phyloP scores from a whole-genome alignment of 2,888 invertebrate genomes.

The Notodonta ziczac region DNA sequence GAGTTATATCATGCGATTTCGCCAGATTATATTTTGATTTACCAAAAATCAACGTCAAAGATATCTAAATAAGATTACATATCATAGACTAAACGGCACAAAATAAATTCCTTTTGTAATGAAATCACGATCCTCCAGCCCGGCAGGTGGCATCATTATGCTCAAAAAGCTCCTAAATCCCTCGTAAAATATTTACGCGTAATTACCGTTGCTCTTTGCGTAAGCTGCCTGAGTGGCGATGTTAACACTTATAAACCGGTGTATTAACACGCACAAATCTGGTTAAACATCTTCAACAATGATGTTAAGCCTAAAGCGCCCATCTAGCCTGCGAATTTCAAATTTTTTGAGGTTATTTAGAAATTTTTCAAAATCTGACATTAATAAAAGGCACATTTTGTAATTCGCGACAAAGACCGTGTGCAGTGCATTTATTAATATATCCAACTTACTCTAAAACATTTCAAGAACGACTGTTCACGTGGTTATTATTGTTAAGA shows the following conservation, averaged over 20 bases:
- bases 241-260: slow-evolving; percentile 30
- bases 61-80: not conserved
- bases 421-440: too few species aligned
- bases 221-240: slow-evolving; percentile 11
- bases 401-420: too few species aligned
- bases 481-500: too few species aligned
- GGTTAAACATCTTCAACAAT: slow-evolving; percentile 9
- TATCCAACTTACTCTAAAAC: too few species aligned
- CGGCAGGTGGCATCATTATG: not conserved
- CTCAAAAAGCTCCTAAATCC: slow-evolving; percentile 17
- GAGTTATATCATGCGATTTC: not conserved
- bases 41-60: not conserved
- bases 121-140: not conserved
- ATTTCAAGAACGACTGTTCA: too few species aligned
- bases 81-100: not conserved
- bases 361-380: too few species aligned
- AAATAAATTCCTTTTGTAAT: not conserved
- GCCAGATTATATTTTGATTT: not conserved
- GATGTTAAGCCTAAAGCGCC: too few species aligned
- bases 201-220: slow-evolving; percentile 16
- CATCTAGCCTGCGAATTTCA: too few species aligned
- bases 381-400: too few species aligned
- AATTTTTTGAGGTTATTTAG: too few species aligned
- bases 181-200: slow-evolving; percentile 38
- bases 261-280: slow-evolving; percentile 29